Conservation (phyloP, 2,888 invertebrate genomes). For the Drosophila suboccidentalis region DNA sequence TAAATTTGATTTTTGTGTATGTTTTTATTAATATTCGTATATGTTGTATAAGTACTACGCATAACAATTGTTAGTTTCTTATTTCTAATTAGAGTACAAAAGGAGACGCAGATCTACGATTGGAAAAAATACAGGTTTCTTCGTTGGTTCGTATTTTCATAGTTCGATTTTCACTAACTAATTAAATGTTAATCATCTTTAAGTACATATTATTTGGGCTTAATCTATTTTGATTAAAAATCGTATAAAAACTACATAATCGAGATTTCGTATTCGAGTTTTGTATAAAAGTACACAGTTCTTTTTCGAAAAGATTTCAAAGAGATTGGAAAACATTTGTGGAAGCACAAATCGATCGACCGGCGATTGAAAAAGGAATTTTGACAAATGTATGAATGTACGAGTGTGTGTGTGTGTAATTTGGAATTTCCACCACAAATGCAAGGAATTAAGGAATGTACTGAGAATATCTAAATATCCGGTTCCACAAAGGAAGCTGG, state of each 20-base stretch:
- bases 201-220: conserved; percentile 54
- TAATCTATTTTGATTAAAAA: conserved; percentile 58
- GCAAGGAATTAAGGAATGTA: conserved; percentile 18
- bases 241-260: conserved; percentile 62
- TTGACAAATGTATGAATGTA: conserved; percentile 23
- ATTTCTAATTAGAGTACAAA: conserved; percentile 29
- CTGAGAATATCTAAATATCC: conserved; percentile 76
- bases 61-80: conserved; percentile 44
- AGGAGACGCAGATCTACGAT: conserved; percentile 30
- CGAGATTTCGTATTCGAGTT: conserved; percentile 50
- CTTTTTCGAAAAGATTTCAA: conserved; percentile 57
- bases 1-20: not conserved
- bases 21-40: conserved; percentile 16
- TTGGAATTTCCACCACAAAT: conserved; percentile 39
- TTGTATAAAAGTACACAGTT: conserved; percentile 44
- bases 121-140: conserved; percentile 14
- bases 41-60: conserved; percentile 31
- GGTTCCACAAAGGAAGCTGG: conserved; percentile 97
- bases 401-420: conserved; percentile 20
- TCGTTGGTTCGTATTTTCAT: conserved; percentile 44
- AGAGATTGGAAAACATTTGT: conserved; percentile 43
- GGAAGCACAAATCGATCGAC: conserved; percentile 74
- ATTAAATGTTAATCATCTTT: conserved; percentile 25
- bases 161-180: conserved; percentile 48
- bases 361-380: conserved; percentile 61